A percentile compares a stretch with the other conserved stretches of the same genome.
Conservation (phyloP, 2,113 vertebrate genomes). For the Paracanthobrama guichenoti region DNA sequence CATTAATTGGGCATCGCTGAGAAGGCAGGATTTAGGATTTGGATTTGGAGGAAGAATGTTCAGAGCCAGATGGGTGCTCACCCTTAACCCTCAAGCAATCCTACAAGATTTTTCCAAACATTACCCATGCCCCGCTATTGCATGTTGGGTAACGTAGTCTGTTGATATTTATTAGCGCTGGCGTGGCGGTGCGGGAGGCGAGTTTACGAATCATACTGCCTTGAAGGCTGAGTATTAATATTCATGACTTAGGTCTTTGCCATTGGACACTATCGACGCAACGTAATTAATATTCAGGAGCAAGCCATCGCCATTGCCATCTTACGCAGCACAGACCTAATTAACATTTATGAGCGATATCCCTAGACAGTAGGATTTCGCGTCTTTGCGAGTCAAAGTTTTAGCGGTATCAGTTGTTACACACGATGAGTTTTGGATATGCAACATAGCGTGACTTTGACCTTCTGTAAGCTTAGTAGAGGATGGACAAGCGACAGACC, state of each 20-base stretch:
- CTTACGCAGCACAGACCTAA: not conserved
- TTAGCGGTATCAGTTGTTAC: not conserved
- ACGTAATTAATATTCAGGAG: not conserved
- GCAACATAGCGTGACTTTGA: not conserved
- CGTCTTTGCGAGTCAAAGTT: not conserved
- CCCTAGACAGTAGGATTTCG: not conserved
- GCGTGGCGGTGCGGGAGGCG: constrained; percentile 40
- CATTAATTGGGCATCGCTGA: not conserved
- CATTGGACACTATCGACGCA: not conserved
- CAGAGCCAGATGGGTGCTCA: not conserved
- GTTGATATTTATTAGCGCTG: constrained; percentile 34
- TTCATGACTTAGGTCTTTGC: not conserved
- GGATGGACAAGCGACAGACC: constrained; percentile 44
- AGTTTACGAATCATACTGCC: constrained; percentile 22
- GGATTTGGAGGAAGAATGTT: not conserved
- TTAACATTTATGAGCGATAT: not conserved
- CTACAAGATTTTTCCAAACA: not conserved
- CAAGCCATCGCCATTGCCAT: not conserved
- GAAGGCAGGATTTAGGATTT: not conserved
- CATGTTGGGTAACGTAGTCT: constrained; percentile 41
- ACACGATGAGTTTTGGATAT: not conserved
- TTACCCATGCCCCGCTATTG: not conserved
- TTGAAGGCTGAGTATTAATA: not conserved
- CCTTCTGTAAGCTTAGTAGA: not conserved
- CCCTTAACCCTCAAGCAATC: not conserved